phyloP scores from a whole-genome alignment of 2,888 invertebrate species.

The Meta bourneti region DNA sequence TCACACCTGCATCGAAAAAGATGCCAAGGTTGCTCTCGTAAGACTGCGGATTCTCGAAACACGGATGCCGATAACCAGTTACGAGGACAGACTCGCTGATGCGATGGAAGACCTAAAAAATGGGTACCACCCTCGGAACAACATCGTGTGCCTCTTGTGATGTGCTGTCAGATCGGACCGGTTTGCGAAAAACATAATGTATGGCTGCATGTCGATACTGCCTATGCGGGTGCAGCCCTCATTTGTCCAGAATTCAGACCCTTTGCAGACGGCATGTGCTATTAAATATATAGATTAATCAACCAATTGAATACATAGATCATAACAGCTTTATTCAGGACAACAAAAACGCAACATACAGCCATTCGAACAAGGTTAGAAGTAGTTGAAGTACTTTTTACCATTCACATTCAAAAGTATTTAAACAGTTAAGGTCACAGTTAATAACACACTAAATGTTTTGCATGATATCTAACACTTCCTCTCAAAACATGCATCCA shows the following conservation, averaged over 20 bases:
- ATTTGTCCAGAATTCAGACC: conserved; percentile 97
- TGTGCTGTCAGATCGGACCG: conserved; percentile 91
- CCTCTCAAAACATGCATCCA: no score
- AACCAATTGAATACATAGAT: no score
- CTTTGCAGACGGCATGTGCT: conserved; percentile 83
- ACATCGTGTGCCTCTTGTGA: conserved; percentile 96
- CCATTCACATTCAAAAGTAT: no score
- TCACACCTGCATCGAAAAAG: conserved; percentile 95
- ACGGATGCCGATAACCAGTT: conserved; percentile 91
- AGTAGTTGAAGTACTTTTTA: no score
- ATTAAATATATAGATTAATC: no score
- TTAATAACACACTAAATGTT: no score
- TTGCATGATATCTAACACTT: no score
- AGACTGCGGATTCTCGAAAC: conserved; percentile 92
- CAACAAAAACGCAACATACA: no score
- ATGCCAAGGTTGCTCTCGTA: conserved; percentile 95
- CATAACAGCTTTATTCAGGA: no score
- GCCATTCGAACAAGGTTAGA: no score
- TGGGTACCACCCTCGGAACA: conserved; percentile 97
- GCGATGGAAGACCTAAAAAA: conserved; percentile 89
- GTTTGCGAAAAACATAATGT: conserved; percentile 86
- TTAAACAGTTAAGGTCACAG: no score
- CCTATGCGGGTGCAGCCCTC: conserved; percentile 97
- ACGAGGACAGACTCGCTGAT: conserved; percentile 88
- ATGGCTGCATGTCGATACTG: conserved; percentile 96